A percentile compares a stretch with the other conserved stretches of the same genome.
Evolutionary conservation across 2,113 vertebrate species (phyloP).

Genomic region (Psettodes erumei): DNA sequence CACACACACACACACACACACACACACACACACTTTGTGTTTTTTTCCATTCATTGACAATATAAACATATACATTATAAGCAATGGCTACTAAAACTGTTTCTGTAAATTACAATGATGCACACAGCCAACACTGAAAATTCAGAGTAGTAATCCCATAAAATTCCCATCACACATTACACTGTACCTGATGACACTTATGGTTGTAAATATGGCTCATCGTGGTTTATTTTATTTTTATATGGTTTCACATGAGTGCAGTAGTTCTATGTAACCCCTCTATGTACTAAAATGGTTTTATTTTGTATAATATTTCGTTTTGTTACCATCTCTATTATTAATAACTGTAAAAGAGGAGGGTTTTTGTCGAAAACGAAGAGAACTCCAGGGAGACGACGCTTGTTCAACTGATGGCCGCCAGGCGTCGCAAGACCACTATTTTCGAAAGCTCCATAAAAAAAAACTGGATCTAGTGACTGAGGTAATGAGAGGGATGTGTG

Average conservation of each 20-base stretch:
- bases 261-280: background rate
- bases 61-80: background rate
- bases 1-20: conserved; percentile 28
- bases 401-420: conserved; percentile 34
- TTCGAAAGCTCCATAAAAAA: background rate
- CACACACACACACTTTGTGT: conserved; percentile 10
- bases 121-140: background rate
- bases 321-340: no score
- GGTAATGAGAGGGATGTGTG: conserved; percentile 32
- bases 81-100: background rate
- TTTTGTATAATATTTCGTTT: background rate
- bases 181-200: background rate
- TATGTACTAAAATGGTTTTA: background rate
- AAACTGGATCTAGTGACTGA: conserved; percentile 25
- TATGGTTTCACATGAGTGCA: background rate
- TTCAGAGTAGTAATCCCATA: background rate
- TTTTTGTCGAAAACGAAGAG: background rate
- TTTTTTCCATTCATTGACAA: no score
- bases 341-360: background rate
- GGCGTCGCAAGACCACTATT: conserved; percentile 53
- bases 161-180: background rate
- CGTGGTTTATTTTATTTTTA: background rate
- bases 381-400: background rate
- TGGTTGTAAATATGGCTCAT: background rate
- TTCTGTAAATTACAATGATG: background rate